These are phyloP conservation scores for Psylliodes chrysocephalus DNA, from an alignment of 2,888 invertebrate genomes.

Conservation along the genomic window DNA sequence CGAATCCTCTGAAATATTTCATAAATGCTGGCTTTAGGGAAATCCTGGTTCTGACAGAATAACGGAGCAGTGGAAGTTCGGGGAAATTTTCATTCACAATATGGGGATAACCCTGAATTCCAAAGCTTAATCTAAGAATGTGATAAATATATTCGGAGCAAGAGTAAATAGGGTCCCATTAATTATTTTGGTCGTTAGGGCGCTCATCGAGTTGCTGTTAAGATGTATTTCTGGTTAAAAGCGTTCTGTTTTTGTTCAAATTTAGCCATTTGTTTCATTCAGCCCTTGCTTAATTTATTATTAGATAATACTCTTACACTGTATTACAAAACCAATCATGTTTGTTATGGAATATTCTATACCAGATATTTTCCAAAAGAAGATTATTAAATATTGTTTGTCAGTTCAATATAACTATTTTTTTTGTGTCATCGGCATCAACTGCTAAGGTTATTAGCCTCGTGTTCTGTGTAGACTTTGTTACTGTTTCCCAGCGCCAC, in stretches of 20 bases:
- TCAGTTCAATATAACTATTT: too few species aligned
- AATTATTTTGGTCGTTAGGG: constrained; percentile 31
- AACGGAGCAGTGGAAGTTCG: constrained; percentile 23
- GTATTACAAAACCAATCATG: too few species aligned
- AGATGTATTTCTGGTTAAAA: constrained; percentile 18
- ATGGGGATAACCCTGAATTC: constrained; percentile 25
- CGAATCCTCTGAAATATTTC: constrained; percentile 56
- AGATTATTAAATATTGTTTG: too few species aligned
- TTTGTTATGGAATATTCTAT: too few species aligned
- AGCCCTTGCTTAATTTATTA: too few species aligned
- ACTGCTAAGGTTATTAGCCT: too few species aligned
- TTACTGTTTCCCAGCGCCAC: too few species aligned
- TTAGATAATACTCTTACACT: not conserved
- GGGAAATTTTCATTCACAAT: constrained; percentile 33
- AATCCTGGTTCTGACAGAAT: constrained; percentile 45
- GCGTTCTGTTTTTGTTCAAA: not conserved
- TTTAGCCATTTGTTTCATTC: not conserved
- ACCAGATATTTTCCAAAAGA: too few species aligned
- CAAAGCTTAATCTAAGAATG: constrained; percentile 34
- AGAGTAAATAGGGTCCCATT: constrained; percentile 34
- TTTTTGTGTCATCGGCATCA: too few species aligned
- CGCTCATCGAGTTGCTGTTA: constrained; percentile 21
- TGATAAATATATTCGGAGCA: constrained; percentile 36
- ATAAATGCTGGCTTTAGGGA: constrained; percentile 54
- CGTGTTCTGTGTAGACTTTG: too few species aligned